Evolutionary conservation across 1,140 invertebrate species (phyloP).

Genomic region (Zophobas morio): DNA sequence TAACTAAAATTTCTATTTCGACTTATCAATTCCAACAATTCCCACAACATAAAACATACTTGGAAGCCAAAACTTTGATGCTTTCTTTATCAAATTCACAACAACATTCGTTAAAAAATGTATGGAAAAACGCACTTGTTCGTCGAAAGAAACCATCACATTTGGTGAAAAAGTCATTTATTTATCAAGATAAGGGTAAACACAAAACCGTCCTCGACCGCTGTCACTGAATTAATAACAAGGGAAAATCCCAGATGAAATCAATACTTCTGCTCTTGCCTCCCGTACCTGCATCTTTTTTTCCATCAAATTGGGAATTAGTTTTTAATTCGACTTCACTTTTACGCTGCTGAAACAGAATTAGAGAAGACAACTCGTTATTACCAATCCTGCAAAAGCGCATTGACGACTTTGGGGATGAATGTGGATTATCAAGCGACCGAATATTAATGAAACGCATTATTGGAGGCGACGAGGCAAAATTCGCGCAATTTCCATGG

Average conservation of each 20-base stretch:
- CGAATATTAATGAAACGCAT: slow-evolving; percentile 80
- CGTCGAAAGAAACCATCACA: too few species aligned
- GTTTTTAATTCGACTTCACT: background rate
- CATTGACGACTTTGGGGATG: slow-evolving; percentile 56
- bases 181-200: background rate
- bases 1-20: too few species aligned
- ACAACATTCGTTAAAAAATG: too few species aligned
- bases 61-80: too few species aligned
- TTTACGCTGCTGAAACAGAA: background rate
- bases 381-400: slow-evolving; percentile 16
- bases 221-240: background rate
- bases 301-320: background rate
- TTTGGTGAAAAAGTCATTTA: background rate
- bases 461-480: slow-evolving; percentile 80
- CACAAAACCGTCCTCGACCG: background rate
- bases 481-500: slow-evolving; percentile 87
- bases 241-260: background rate
- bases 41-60: too few species aligned
- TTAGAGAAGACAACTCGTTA: slow-evolving; percentile 29
- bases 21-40: too few species aligned
- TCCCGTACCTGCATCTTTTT: background rate
- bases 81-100: too few species aligned
- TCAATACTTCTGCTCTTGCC: background rate
- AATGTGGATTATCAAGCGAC: slow-evolving; percentile 64
- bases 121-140: too few species aligned